A percentile compares a stretch with the other conserved stretches of the same genome.
phyloP scores from a whole-genome alignment of 2,888 invertebrate species.

The Drosophila nigricruria region DNA sequence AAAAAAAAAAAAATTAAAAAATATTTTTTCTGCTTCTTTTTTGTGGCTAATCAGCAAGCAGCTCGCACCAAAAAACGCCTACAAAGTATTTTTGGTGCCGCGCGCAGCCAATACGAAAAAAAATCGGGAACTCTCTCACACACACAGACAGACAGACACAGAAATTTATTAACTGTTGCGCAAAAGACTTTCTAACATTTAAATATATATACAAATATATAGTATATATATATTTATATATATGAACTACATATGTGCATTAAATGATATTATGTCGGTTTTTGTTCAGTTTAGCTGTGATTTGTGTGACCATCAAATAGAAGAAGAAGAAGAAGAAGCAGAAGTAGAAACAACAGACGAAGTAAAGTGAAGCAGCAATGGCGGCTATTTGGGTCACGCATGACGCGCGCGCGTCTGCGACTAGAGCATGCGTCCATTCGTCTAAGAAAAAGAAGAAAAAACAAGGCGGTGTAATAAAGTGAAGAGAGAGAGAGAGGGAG shows the following conservation, averaged over 20 bases:
- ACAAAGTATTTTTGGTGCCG: conserved; percentile 72
- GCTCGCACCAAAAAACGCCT: conserved; percentile 58
- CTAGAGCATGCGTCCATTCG: conserved; percentile 45
- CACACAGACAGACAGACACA: conserved; percentile 5
- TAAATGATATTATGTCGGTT: conserved; percentile 17
- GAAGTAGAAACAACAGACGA: neutral
- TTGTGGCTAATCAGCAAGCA: conserved; percentile 65
- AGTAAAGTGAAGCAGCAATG: conserved; percentile 12
- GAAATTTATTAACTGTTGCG: conserved; percentile 33
- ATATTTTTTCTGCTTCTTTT: conserved; percentile 22
- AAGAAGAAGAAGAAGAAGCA: neutral
- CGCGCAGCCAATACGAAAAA: conserved; percentile 46
- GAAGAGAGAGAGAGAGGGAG: conserved; percentile 8
- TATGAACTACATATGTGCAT: conserved; percentile 2
- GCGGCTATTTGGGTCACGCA: conserved; percentile 72
- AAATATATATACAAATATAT: neutral
- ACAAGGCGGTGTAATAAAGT: conserved; percentile 1
- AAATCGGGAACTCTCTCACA: conserved; percentile 23
- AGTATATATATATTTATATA: neutral
- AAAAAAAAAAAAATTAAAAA: conserved; percentile 12
- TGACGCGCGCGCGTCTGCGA: conserved; percentile 60
- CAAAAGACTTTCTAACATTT: conserved; percentile 38
- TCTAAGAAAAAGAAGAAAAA: neutral
- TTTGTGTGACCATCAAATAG: conserved; percentile 11
- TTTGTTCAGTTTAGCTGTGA: conserved; percentile 12